These are phyloP conservation scores for Amphiduros pacificus DNA, from an alignment of 2,888 invertebrate species.

Conservation along the genomic window DNA sequence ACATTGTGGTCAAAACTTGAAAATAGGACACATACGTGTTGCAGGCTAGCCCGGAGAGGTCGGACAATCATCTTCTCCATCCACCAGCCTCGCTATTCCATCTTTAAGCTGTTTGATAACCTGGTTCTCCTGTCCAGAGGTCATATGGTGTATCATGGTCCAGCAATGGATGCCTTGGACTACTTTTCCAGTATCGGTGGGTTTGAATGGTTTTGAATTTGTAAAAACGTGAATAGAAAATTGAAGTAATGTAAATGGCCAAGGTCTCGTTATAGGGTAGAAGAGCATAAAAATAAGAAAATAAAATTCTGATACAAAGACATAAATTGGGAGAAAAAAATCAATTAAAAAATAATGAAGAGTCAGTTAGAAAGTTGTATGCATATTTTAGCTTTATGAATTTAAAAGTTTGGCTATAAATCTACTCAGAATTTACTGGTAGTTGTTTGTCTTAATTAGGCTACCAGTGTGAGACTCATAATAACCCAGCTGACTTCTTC, in stretches of 20 bases:
- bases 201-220: not conserved
- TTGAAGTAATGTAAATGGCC: too few species aligned
- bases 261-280: too few species aligned
- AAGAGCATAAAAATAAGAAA: too few species aligned
- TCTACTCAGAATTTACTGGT: not conserved
- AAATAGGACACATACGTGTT: too few species aligned
- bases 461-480: constrained; percentile 51
- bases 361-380: too few species aligned
- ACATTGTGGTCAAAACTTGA: not conserved
- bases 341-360: too few species aligned
- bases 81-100: constrained; percentile 57
- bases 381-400: not conserved
- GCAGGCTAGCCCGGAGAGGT: constrained; percentile 48
- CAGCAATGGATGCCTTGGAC: constrained; percentile 39
- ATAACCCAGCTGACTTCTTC: constrained; percentile 59
- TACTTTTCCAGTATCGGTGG: constrained; percentile 43
- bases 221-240: too few species aligned
- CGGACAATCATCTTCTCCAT: constrained; percentile 58
- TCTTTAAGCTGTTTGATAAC: constrained; percentile 54
- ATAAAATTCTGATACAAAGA: too few species aligned
- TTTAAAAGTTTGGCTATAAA: not conserved
- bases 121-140: constrained; percentile 50
- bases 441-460: constrained; percentile 35
- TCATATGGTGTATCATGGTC: constrained; percentile 51
- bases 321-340: too few species aligned